Conservation (phyloP, 2,888 invertebrate species). For the Buathra laborator region DNA sequence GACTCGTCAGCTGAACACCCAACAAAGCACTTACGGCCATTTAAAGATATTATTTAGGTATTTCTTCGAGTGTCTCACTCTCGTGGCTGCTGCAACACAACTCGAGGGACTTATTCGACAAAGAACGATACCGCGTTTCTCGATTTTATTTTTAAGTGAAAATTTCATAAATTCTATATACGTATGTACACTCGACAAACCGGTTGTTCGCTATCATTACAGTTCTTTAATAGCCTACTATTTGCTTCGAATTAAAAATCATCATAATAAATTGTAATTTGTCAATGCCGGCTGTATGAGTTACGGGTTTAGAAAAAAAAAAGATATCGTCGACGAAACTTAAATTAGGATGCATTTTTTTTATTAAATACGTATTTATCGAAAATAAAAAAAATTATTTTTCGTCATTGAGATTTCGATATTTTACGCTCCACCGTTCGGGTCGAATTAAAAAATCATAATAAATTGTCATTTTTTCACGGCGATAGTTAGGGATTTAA, state of each 20-base stretch:
- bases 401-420: too few relatives aligned
- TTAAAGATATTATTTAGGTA: constrained; percentile 73
- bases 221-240: background rate
- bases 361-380: too few relatives aligned
- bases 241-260: constrained; percentile 1
- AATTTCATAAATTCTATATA: constrained; percentile 4
- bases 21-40: constrained; percentile 75
- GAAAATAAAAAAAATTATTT: too few relatives aligned
- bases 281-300: background rate
- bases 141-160: background rate
- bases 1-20: constrained; percentile 75
- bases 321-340: too few relatives aligned
- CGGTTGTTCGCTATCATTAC: background rate
- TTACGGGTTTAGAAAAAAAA: too few relatives aligned
- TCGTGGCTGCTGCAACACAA: background rate
- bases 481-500: too few relatives aligned
- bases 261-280: background rate
- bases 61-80: constrained; percentile 20
- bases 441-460: too few relatives aligned
- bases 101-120: background rate
- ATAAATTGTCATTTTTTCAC: too few relatives aligned
- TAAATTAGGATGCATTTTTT: too few relatives aligned
- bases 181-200: background rate
- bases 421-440: too few relatives aligned
- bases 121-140: background rate